Percentiles rank a stretch among this genome's conserved stretches.
phyloP scores from a whole-genome alignment of 2,888 invertebrate genomes.

The Cantharis lateralis region DNA sequence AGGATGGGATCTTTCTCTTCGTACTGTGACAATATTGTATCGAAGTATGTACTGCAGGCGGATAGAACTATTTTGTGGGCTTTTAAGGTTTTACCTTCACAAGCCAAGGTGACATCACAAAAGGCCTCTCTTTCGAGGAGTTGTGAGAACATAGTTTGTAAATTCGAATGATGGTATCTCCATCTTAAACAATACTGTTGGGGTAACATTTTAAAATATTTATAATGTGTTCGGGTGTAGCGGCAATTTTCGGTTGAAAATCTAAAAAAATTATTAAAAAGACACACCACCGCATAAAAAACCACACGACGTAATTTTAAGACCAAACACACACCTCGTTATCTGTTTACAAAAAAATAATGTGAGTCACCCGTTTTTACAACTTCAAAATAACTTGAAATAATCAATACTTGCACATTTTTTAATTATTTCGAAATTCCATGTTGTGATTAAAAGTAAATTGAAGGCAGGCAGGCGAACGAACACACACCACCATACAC shows the following conservation, averaged over 20 bases:
- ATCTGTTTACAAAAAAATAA: slow-evolving; percentile 37
- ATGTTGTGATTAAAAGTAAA: slow-evolving; percentile 39
- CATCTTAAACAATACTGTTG: slow-evolving; percentile 92
- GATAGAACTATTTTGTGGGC: slow-evolving; percentile 88
- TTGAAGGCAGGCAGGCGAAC: slow-evolving; percentile 27
- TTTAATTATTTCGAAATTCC: slow-evolving; percentile 46
- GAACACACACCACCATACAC: slow-evolving; percentile 24
- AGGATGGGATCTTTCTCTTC: slow-evolving; percentile 81
- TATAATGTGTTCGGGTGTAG: slow-evolving; percentile 14
- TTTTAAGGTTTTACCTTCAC: slow-evolving; percentile 78
- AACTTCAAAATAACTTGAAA: slow-evolving; percentile 51
- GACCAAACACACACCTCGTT: slow-evolving; percentile 25
- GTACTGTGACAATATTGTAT: slow-evolving; percentile 81
- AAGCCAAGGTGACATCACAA: slow-evolving; percentile 88
- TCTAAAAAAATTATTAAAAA: slow-evolving; percentile 12
- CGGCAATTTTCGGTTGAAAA: slow-evolving; percentile 23
- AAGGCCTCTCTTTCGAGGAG: slow-evolving; percentile 85
- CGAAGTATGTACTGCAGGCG: slow-evolving; percentile 91
- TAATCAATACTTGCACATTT: slow-evolving; percentile 49
- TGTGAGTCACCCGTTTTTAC: slow-evolving; percentile 47
- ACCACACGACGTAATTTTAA: slow-evolving; percentile 20
- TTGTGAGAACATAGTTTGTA: slow-evolving; percentile 88
- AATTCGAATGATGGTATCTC: slow-evolving; percentile 91
- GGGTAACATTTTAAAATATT: slow-evolving; percentile 68
- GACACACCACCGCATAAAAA: slow-evolving; percentile 24